These are phyloP conservation scores for Guaruba guarouba DNA, from an alignment of 2,113 vertebrate genomes.

Conservation along the genomic window DNA sequence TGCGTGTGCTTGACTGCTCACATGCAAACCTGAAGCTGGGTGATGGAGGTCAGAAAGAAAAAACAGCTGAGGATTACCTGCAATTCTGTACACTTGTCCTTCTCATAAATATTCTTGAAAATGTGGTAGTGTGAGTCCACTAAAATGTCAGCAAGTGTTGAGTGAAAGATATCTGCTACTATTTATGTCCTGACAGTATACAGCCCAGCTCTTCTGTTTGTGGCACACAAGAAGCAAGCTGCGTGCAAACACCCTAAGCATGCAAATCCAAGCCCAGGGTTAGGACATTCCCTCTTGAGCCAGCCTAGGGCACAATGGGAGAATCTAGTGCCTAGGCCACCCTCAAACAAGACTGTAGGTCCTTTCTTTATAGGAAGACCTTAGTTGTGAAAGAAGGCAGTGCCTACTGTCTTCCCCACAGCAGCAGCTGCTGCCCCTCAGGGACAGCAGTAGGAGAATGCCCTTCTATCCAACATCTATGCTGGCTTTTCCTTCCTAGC, in stretches of 20 bases:
- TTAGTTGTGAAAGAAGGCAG: neutral
- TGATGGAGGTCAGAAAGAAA: neutral
- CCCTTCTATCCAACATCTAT: neutral
- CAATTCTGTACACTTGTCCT: neutral
- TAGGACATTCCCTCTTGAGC: neutral
- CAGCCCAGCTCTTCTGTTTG: neutral
- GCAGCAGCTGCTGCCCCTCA: neutral
- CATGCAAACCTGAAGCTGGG: rapidly evolving
- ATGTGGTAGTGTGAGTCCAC: neutral
- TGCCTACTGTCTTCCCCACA: neutral
- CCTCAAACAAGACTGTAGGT: neutral
- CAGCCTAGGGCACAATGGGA: neutral
- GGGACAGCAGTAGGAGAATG: neutral
- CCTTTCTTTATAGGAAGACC: neutral
- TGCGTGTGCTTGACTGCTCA: rapidly evolving
- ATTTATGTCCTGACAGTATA: neutral
- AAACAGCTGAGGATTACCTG: neutral
- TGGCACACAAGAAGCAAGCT: neutral
- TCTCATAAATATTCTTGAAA: neutral
- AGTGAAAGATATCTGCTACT: neutral
- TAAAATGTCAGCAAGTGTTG: neutral
- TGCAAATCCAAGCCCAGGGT: neutral
- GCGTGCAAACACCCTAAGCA: neutral
- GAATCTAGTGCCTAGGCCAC: neutral
- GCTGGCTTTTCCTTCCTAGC: neutral